Evolutionary conservation across 2,888 invertebrate genomes (phyloP).

Genomic region (Kryphioiulus occultus): DNA sequence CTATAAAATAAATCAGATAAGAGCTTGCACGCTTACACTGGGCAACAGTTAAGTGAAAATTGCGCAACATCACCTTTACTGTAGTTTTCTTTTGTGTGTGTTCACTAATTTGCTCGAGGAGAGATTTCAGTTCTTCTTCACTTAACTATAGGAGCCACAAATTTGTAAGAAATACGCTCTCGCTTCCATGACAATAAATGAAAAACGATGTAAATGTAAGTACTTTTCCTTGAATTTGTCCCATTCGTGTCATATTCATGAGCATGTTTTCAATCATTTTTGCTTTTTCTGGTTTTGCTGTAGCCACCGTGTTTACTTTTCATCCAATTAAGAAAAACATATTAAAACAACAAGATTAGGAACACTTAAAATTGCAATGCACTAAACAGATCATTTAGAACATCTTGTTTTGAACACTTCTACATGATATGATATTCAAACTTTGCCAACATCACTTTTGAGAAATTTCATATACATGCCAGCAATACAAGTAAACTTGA

Average conservation of each 20-base stretch:
- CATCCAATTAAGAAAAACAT: neutral
- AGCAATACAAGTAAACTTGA: too few relatives aligned
- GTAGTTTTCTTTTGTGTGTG: slow-evolving; percentile 80
- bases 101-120: slow-evolving; percentile 85
- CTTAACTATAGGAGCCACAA: slow-evolving; percentile 67
- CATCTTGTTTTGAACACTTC: neutral
- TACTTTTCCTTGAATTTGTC: slow-evolving; percentile 80
- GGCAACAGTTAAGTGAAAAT: neutral
- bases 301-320: slow-evolving; percentile 88
- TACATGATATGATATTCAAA: too few relatives aligned
- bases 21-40: neutral
- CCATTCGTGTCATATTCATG: slow-evolving; percentile 90
- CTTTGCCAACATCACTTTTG: too few relatives aligned
- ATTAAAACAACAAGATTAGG: neutral
- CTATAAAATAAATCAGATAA: slow-evolving; percentile 62
- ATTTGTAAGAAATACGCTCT: slow-evolving; percentile 13
- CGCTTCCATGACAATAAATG: neutral
- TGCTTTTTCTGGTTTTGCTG: slow-evolving; percentile 96
- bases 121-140: slow-evolving; percentile 82
- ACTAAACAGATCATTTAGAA: neutral
- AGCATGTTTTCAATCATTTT: slow-evolving; percentile 93
- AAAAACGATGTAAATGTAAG: neutral
- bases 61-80: slow-evolving; percentile 70
- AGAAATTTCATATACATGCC: too few relatives aligned
- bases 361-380: neutral